Conservation (phyloP, 2,113 vertebrate species). For the Neodontobutis hainanensis region DNA sequence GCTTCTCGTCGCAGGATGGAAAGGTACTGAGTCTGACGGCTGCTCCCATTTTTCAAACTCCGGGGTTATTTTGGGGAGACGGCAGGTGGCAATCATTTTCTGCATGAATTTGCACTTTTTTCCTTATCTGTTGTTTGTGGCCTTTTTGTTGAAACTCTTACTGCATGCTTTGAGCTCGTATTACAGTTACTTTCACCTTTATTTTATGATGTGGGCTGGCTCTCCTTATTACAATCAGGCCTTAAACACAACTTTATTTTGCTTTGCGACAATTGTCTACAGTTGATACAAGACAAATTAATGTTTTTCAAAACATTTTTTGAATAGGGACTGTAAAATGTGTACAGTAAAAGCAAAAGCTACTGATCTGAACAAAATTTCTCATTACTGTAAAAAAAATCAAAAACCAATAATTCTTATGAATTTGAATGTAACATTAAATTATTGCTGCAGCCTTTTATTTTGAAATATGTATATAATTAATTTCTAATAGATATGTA, state of each 20-base stretch:
- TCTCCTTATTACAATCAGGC: constrained; percentile 27
- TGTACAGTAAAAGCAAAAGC: neutral
- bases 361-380: constrained; percentile 3
- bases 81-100: constrained; percentile 63
- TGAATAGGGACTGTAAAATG: too few species aligned
- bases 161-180: constrained; percentile 62
- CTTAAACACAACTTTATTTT: constrained; percentile 8
- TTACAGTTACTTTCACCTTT: constrained; percentile 11
- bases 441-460: constrained; percentile 25
- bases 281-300: too few species aligned
- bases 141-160: constrained; percentile 55
- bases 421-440: constrained; percentile 35
- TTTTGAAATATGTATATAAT: constrained; percentile 7
- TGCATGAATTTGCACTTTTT: constrained; percentile 68
- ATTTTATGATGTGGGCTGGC: constrained; percentile 2
- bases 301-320: neutral
- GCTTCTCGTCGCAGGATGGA: constrained; percentile 41
- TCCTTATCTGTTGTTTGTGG: constrained; percentile 56
- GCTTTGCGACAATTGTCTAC: too few species aligned
- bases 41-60: constrained; percentile 28
- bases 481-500: constrained; percentile 22
- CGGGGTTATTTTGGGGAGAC: constrained; percentile 16
- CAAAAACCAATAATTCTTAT: constrained; percentile 1
- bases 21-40: constrained; percentile 26
- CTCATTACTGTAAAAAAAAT: constrained; percentile 6